Evolutionary conservation across 2,888 invertebrate genomes (phyloP).

Genomic region (Ichneumoninae sp.): DNA sequence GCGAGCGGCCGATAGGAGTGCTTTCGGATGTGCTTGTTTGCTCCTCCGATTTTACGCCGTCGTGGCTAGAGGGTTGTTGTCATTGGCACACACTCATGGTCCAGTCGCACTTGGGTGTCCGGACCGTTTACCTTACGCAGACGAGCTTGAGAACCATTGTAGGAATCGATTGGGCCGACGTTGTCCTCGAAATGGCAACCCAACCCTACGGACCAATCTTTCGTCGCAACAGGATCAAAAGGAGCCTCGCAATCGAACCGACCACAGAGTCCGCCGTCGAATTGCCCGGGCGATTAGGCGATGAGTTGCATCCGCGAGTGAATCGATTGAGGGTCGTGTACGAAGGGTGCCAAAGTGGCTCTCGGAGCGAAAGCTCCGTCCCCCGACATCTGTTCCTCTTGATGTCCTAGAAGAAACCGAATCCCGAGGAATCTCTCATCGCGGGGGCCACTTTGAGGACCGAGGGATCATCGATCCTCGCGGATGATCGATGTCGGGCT

Average conservation of each 20-base stretch:
- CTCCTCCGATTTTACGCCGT: no score
- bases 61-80: no score
- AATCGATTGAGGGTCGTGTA: neutral
- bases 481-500: slow-evolving; percentile 51
- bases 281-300: slow-evolving; percentile 12
- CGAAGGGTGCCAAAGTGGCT: slow-evolving; percentile 25
- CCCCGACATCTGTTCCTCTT: slow-evolving; percentile 31
- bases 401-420: slow-evolving; percentile 22
- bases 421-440: slow-evolving; percentile 11
- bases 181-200: slow-evolving; percentile 39
- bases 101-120: no score
- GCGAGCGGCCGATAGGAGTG: no score
- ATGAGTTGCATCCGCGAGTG: slow-evolving; percentile 14
- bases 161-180: neutral
- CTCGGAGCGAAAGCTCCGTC: slow-evolving; percentile 28
- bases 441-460: neutral
- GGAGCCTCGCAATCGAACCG: neutral
- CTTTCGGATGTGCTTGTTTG: no score
- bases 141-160: neutral
- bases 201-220: neutral
- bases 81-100: no score
- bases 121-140: no score
- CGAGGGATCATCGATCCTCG: slow-evolving; percentile 46
- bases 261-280: neutral
- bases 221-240: neutral